Conservation (phyloP, 92 coral and sea anemone genomes). For the Actinostola sp. region DNA sequence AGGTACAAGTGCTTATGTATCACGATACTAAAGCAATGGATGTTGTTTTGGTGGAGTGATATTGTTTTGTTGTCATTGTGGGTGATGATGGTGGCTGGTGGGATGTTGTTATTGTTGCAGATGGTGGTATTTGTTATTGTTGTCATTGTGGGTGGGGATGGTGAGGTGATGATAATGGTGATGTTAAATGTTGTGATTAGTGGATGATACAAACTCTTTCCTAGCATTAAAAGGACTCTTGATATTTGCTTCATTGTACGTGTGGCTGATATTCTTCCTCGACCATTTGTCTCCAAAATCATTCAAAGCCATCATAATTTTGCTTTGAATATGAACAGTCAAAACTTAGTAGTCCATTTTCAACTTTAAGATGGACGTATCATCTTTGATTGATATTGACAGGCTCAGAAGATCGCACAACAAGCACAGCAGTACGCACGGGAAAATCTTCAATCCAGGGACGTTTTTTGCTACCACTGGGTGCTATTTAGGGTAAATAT, state of each 20-base stretch:
- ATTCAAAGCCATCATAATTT: too few relatives aligned
- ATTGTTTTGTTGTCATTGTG: not conserved
- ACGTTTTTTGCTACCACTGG: conserved; percentile 91
- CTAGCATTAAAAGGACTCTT: too few relatives aligned
- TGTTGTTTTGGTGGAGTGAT: not conserved
- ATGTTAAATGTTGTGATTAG: not conserved
- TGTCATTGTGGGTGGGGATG: not conserved
- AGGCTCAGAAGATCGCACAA: conserved; percentile 84
- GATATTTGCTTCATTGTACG: too few relatives aligned
- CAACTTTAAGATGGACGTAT: too few relatives aligned
- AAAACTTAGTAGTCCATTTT: too few relatives aligned
- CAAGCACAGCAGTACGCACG: conserved; percentile 83
- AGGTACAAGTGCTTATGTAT: too few relatives aligned
- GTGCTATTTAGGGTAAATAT: conserved; percentile 72
- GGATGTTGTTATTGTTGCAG: not conserved
- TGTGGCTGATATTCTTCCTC: too few relatives aligned
- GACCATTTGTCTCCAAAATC: too few relatives aligned
- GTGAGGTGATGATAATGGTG: not conserved
- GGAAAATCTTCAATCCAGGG: conserved; percentile 68
- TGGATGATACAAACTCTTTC: not conserved
- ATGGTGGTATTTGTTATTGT: not conserved
- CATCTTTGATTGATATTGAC: too few relatives aligned
- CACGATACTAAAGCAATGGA: too few relatives aligned
- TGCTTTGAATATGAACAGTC: too few relatives aligned
- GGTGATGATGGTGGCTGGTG: not conserved